Evolutionary conservation across 1,140 invertebrate species (phyloP), one percentile per base, ranked within the genome.

Genomic region (Cherax quadricarinatus): DNA sequence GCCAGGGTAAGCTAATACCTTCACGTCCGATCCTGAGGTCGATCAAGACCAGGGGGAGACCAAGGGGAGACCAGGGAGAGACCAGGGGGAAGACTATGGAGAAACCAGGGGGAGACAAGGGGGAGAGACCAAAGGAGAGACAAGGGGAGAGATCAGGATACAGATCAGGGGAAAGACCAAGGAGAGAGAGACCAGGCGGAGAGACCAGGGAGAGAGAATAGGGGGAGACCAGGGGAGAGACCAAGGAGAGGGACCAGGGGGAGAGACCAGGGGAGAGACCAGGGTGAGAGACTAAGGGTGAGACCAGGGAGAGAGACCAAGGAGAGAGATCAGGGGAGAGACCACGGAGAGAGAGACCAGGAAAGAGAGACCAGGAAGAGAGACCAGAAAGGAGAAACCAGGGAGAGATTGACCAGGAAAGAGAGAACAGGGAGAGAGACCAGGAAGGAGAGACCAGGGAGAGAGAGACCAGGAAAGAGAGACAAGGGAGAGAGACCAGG

Each of bases 1-100:
- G 57, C 79, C 73, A 70, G 86, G 49, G 24, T 53, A 53, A 78
- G 70, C 86, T 79, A 87, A 87, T 87, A 87, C 66, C 86, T 41
- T 30, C 53, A 87, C 86, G 53, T 87, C 86, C 86, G 86, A 48
- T 51, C 53, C 70, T 78, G 86, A 49, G 51, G 70, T 79, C 86
- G 86, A 87, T 87, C 79, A 87, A n/a, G 78, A 18, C 66, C 66
- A 41, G 30, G 30, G 30, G 30, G 30, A 75, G 70, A 21, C 3
- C 30, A 21, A 9, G 16, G 62, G 5, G 62, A 66, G 62, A 21
- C 30, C 4, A 66, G 62, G 16, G 62, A 9, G 62, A 21, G 62
- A 66, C 30, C 10, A 21, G 62, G 18, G 62, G 16, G 62, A 18
- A 66, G 62, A 21, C 10, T 1, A 16, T 1, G 16, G 18, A 21